phyloP scores from a whole-genome alignment of 53 echinoderm and acorn worm genomes.

The Pentamera pediparva region DNA sequence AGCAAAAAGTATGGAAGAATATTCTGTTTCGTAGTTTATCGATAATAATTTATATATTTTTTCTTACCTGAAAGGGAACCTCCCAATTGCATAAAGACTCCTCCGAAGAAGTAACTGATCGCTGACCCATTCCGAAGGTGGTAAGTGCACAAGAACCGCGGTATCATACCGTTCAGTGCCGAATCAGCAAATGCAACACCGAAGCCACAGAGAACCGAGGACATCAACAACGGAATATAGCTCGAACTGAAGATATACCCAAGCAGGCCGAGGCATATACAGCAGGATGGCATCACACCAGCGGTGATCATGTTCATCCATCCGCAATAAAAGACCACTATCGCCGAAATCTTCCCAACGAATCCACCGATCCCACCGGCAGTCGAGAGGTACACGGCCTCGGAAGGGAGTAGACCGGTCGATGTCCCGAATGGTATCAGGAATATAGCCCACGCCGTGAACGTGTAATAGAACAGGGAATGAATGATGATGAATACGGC shows the following conservation, averaged over 20 bases:
- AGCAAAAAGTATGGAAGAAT: too few relatives aligned
- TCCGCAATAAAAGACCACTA: not conserved
- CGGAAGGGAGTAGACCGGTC: not conserved
- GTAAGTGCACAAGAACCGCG: not conserved
- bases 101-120: conserved; percentile 8
- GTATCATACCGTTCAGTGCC: conserved; percentile 9
- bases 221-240: not conserved
- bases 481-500: conserved; percentile 4
- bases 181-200: not conserved
- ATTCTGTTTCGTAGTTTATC: not conserved
- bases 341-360: not conserved
- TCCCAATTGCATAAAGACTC: conserved; percentile 8
- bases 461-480: conserved; percentile 13
- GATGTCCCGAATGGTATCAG: conserved; percentile 5
- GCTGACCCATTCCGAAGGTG: not conserved
- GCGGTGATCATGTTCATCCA: not conserved
- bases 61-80: conserved; percentile 6
- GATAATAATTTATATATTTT: not conserved
- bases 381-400: conserved; percentile 1
- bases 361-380: conserved; percentile 19
- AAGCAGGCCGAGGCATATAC: not conserved
- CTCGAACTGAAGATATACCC: not conserved
- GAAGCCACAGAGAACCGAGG: conserved; percentile 5
- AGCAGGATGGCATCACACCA: not conserved
- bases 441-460: conserved; percentile 17